Base-by-base conservation (phyloP, 2,888 invertebrate genomes). In the Lacanobia oleracea region DNA sequence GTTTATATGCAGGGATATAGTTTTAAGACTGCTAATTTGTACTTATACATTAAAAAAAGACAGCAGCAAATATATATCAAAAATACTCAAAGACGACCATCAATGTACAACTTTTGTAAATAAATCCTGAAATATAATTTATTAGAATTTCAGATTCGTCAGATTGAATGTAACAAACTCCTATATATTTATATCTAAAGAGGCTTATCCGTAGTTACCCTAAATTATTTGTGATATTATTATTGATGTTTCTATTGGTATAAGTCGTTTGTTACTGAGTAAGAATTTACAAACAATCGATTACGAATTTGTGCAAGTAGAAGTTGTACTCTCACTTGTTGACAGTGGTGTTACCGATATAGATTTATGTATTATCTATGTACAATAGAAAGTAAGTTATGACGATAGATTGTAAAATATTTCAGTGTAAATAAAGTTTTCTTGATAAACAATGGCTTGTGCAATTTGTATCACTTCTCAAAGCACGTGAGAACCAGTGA, bases 151-250 rank as follows among this genome's bases (percentile, higher is more conserved):
- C 51, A 64, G 40, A 68, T 78, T 78, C 23, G 45, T 77, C 50
- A 77, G 73, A 81, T 76, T 74, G 70, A 76, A 72, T 75, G 64
- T 77, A 77, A 74, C 70, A 79, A 75, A 75, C 76, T 68, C 69
- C 62, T 67, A 78, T 79, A 66, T 77, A 77, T 84, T 76, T 72
- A 75, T 85, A 88, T 92, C 91, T 91, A 85, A 91, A 90, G 93
- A 93, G 93, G 94, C 91, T 90, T 91, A 89, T 85, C 90, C 79
- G 88, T 93, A 93, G 94, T 94, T 94, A 93, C 93, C 94, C 93
- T 95, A 95, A 95, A 94, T 95, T 94, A 95, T 94, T 94, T 93
- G 94, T 95, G 95, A 95, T 95, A 95, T 93, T 93, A 91, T 91
- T 91, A 92, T 91, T 87, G 90, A 92, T 88, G 90, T 90, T 89